Evolutionary conservation across 64 coral and sea anemone species (phyloP).

Genomic region (Montipora sp.): DNA sequence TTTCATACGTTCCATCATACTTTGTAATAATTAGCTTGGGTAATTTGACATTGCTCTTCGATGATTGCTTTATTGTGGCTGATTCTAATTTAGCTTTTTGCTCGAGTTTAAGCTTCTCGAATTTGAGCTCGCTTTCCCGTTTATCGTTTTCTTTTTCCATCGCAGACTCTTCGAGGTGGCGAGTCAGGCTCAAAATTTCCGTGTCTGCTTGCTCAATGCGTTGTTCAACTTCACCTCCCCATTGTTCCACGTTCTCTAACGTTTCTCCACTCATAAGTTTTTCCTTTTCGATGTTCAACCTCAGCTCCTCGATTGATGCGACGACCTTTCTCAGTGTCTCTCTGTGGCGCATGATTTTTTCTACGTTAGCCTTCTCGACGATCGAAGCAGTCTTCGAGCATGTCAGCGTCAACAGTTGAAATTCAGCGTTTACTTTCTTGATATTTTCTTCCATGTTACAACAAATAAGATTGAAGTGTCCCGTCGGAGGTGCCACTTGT

Average conservation of each 20-base stretch:
- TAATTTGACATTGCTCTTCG: too few species aligned
- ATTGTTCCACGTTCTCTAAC: constrained; percentile 11
- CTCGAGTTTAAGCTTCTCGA: constrained; percentile 1
- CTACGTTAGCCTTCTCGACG: background rate
- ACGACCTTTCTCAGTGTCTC: background rate
- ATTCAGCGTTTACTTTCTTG: too few species aligned
- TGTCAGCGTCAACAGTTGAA: too few species aligned
- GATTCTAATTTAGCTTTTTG: background rate
- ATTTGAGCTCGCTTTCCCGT: background rate
- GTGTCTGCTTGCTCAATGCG: background rate
- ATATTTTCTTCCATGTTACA: too few species aligned
- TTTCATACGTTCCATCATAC: too few species aligned
- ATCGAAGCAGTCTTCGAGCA: too few species aligned
- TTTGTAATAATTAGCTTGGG: too few species aligned
- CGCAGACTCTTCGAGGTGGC: background rate
- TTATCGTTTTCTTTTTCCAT: too few species aligned
- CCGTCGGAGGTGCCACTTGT: constrained; percentile 15
- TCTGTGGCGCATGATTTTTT: background rate
- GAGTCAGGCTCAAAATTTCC: background rate
- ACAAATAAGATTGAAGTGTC: background rate
- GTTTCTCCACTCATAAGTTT: background rate
- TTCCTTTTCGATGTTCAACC: too few species aligned
- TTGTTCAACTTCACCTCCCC: background rate
- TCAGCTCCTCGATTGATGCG: background rate
- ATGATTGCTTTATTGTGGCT: too few species aligned